phyloP scores from a whole-genome alignment of 2,888 invertebrate species.

The Drosophila monieri region DNA sequence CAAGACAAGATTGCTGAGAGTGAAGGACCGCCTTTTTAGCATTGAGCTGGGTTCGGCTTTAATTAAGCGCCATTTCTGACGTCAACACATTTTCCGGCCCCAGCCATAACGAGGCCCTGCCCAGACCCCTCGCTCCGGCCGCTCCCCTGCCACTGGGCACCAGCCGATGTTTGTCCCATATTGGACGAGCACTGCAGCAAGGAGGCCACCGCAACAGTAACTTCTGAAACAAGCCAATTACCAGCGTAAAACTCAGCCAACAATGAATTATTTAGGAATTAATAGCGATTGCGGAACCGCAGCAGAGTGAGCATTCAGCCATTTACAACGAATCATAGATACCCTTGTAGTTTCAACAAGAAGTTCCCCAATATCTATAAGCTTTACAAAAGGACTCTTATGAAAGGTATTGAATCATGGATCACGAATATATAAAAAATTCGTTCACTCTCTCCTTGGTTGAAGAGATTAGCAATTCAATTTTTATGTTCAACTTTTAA shows the following conservation, averaged over 20 bases:
- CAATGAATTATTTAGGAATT: constrained; percentile 60
- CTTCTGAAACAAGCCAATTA: constrained; percentile 34
- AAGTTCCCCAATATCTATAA: no score
- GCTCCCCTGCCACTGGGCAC: neutral
- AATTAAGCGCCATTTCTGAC: constrained; percentile 36
- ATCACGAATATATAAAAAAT: no score
- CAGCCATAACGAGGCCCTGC: neutral
- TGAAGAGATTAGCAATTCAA: no score
- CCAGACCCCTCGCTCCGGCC: neutral
- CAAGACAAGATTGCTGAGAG: constrained; percentile 18
- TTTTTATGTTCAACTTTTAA: no score
- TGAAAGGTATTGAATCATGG: no score
- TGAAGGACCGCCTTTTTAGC: constrained; percentile 31
- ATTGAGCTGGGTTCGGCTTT: constrained; percentile 36
- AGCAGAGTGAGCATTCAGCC: constrained; percentile 10
- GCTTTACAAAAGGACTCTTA: no score
- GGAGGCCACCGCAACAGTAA: constrained; percentile 1
- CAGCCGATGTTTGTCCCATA: constrained; percentile 1
- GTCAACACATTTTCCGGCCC: constrained; percentile 18
- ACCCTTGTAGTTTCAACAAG: neutral
- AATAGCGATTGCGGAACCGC: constrained; percentile 45
- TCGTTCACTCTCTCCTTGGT: no score
- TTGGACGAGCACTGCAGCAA: constrained; percentile 16
- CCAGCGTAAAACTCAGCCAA: constrained; percentile 22
- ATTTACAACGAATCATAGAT: constrained; percentile 3